Evolutionary conservation across 2,888 invertebrate genomes (phyloP).

Genomic region (Tethea ocularis): DNA sequence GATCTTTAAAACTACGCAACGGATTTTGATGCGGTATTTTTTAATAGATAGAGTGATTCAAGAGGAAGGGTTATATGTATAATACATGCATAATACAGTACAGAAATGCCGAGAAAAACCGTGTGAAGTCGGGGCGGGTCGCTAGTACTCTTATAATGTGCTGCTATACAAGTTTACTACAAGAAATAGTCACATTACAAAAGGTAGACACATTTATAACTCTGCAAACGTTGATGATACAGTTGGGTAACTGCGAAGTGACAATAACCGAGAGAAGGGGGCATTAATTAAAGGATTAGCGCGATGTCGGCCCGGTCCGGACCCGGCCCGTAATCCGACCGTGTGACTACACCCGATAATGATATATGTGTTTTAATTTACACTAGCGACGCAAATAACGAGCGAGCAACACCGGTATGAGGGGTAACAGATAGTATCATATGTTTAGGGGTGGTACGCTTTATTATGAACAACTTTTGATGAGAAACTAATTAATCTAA

Average conservation of each 20-base stretch:
- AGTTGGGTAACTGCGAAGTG: constrained; percentile 14
- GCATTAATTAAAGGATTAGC: constrained; percentile 15
- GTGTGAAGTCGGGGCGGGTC: no score
- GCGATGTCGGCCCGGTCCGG: constrained; percentile 11
- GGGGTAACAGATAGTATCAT: not conserved
- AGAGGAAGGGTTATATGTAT: no score
- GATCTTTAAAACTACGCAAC: no score
- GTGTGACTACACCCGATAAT: constrained; percentile 26
- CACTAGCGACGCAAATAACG: constrained; percentile 19
- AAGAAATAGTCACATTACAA: not conserved
- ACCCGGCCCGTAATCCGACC: constrained; percentile 16
- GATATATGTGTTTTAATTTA: constrained; percentile 37
- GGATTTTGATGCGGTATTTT: no score
- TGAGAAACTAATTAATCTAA: no score
- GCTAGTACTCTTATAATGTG: no score
- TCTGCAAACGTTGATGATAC: not conserved
- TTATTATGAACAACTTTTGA: no score
- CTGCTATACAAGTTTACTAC: no score
- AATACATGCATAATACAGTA: no score
- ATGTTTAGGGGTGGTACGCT: no score
- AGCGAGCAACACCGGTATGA: not conserved
- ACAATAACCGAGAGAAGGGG: constrained; percentile 12
- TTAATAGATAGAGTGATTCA: no score
- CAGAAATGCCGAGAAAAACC: no score
- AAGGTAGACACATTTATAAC: not conserved